These are phyloP conservation scores for Pomatorhinus ruficollis DNA, from an alignment of 2,113 vertebrate genomes.

Conservation along the genomic window DNA sequence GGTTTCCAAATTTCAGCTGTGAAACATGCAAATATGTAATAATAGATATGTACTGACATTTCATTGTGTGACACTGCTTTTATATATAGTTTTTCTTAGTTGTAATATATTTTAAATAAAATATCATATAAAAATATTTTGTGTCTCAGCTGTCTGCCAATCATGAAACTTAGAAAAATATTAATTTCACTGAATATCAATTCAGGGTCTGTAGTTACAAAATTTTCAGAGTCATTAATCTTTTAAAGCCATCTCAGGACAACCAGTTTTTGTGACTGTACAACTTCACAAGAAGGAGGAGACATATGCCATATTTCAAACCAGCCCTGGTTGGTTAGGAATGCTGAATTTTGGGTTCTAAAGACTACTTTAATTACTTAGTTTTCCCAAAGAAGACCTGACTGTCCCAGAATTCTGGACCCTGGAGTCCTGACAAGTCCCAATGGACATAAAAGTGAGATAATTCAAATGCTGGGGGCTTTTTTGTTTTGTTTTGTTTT, in stretches of 20 bases:
- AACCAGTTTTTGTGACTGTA: neutral
- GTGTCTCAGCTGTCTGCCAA: neutral
- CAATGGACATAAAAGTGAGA: neutral
- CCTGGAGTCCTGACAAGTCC: neutral
- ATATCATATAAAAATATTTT: neutral
- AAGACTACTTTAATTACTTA: neutral
- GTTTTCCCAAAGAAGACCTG: neutral
- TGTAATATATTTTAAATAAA: neutral
- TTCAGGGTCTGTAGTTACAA: neutral
- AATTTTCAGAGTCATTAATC: neutral
- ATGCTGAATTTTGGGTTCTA: neutral
- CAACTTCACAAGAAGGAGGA: neutral
- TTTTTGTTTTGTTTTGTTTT: neutral
- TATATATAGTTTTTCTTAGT: neutral
- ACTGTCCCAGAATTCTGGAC: neutral
- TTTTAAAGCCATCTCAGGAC: neutral
- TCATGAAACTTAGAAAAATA: neutral
- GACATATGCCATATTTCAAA: neutral
- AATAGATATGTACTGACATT: neutral
- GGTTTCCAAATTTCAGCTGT: neutral
- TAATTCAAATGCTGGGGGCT: rapidly evolving
- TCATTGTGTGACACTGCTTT: neutral
- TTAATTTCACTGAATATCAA: neutral
- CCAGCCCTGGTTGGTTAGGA: neutral
- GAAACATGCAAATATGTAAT: neutral